Evolutionary conservation across 2,888 invertebrate genomes (phyloP).

Genomic region (Octodonta nipae): DNA sequence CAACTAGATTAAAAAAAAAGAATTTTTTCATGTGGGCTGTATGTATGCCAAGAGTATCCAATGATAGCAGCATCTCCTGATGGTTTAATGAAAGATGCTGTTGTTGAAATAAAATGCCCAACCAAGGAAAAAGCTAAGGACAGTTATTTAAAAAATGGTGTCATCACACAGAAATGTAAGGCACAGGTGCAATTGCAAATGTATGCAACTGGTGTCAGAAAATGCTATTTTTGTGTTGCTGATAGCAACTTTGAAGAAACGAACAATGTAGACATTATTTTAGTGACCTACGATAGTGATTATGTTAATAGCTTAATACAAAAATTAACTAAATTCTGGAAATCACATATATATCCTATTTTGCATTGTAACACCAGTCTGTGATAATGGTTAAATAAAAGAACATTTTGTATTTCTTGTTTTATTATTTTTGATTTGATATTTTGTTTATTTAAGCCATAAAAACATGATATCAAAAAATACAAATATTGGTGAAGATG

Average conservation of each 20-base stretch:
- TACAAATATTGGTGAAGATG: no score
- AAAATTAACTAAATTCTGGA: neutral
- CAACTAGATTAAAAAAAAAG: slow-evolving; percentile 2
- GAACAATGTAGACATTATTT: slow-evolving; percentile 3
- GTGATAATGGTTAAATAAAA: no score
- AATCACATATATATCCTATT: slow-evolving; percentile 3
- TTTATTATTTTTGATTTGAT: slow-evolving; percentile 2
- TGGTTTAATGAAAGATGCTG: slow-evolving; percentile 9
- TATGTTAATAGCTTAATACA: slow-evolving; percentile 1
- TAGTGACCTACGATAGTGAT: neutral
- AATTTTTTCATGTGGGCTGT: neutral
- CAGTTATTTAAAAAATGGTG: slow-evolving; percentile 8
- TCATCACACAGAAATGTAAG: slow-evolving; percentile 8
- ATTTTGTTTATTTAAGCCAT: no score
- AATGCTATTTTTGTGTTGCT: slow-evolving; percentile 6
- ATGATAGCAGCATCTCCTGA: slow-evolving; percentile 5
- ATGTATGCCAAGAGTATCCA: slow-evolving; percentile 1
- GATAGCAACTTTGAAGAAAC: slow-evolving; percentile 1
- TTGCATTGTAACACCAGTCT: slow-evolving; percentile 2
- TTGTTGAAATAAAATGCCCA: slow-evolving; percentile 14
- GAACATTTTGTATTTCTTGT: neutral
- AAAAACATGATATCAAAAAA: no score
- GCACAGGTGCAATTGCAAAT: slow-evolving; percentile 6
- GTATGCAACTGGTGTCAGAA: slow-evolving; percentile 3
- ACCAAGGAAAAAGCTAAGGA: slow-evolving; percentile 7